phyloP scores from a whole-genome alignment of 2,797 vertebrate species.

The Phalanger gymnotis region DNA sequence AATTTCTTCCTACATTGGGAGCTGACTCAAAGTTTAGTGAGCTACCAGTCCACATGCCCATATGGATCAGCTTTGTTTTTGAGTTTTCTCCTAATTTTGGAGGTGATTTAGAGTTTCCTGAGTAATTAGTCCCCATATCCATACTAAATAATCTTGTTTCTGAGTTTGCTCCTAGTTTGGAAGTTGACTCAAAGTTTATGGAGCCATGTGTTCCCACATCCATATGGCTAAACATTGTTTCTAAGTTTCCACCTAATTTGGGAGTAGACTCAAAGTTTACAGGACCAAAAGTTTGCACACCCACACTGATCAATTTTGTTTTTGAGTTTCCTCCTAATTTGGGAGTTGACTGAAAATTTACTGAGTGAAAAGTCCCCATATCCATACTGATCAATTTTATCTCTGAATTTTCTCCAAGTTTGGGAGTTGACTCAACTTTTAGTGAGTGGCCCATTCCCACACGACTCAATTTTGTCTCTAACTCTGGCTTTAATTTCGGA shows the following conservation, averaged over 20 bases:
- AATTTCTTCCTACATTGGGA: neutral
- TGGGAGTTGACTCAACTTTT: neutral
- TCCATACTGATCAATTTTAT: neutral
- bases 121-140: conserved; percentile 58
- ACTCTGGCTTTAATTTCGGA: neutral
- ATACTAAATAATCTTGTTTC: neutral
- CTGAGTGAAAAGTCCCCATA: neutral
- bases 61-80: neutral
- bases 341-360: neutral
- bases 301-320: conserved; percentile 44
- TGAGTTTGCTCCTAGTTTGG: neutral
- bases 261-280: neutral
- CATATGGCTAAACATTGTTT: neutral
- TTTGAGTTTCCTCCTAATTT: conserved; percentile 66
- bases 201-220: neutral
- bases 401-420: neutral
- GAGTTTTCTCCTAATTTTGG: neutral
- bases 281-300: conserved; percentile 65
- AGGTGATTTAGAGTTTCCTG: neutral
- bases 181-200: neutral
- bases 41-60: neutral
- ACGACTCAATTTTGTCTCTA: neutral
- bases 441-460: neutral
- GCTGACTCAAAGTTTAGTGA: neutral
- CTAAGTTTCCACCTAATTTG: neutral